A percentile compares a stretch with the other conserved stretches of the same genome.
phyloP scores from a whole-genome alignment of 1,140 invertebrate genomes.

The Aphaenogaster ashmeadi region DNA sequence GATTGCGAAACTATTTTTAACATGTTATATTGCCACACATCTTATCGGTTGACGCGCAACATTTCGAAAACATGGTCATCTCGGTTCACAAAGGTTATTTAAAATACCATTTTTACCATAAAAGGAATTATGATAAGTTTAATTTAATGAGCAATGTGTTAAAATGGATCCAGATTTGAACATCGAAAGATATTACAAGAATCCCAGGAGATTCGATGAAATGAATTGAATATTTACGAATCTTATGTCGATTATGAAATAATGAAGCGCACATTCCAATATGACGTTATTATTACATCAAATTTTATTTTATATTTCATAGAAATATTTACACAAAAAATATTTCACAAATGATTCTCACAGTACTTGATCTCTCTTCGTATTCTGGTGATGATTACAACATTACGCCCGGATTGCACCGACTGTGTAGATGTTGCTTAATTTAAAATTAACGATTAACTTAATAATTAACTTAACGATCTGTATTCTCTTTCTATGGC shows the following conservation, averaged over 20 bases:
- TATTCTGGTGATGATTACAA: background rate
- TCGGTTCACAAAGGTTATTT: background rate
- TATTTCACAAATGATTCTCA: background rate
- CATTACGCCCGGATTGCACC: background rate
- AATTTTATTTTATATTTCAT: too few species aligned
- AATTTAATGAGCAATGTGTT: background rate
- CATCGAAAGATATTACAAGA: background rate
- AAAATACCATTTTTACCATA: background rate
- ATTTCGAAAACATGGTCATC: conserved; percentile 45
- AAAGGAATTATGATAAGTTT: background rate
- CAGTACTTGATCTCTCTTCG: conserved; percentile 5
- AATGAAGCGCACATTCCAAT: conserved; percentile 5
- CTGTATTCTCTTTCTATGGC: too few species aligned
- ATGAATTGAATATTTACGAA: background rate
- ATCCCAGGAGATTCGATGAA: background rate
- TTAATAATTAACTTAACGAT: too few species aligned
- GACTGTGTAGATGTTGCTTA: background rate
- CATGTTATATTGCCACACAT: conserved; percentile 15
- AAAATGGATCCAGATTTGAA: background rate
- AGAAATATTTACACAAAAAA: background rate
- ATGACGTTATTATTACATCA: conserved; percentile 10
- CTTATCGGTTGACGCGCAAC: conserved; percentile 32
- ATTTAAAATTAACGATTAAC: too few species aligned
- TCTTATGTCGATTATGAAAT: background rate
- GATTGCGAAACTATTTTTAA: conserved; percentile 10